Evolutionary conservation across 1,140 invertebrate genomes (phyloP), one percentile per base, ranked within the genome.

Genomic region (Tetraneura akinire): DNA sequence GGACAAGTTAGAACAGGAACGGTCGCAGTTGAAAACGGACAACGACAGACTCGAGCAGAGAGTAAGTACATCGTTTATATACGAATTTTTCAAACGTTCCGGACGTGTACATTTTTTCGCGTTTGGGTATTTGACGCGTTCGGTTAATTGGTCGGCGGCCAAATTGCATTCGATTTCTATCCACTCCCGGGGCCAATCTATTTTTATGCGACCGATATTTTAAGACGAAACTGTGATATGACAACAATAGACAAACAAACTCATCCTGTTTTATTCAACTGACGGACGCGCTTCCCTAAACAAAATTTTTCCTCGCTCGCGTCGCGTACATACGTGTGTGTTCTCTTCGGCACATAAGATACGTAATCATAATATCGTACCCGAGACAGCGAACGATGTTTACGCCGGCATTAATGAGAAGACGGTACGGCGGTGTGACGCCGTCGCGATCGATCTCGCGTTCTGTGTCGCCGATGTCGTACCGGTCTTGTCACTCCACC

Each of bases 11-110:
- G 95, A 97, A 85, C 90, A 89, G 83, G 96, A 97, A 85, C 89
- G 94, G 80, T 91, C 90, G 83, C 90, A 92, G 82, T 88, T 96
- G 84, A 96, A 97, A 87, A 90, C 91, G 83, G 92, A 95, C 83
- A 96, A 93, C 85, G 94, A 96, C 83, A 92, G 92, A 87, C 87
- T 97, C 80, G 96, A 97, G 86, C 90, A 91, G 80, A 95, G 95
- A 91, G 95, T 97, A 86, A 90, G 91, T 81, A 42, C n/a, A n/a
- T n/a, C n/a, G n/a, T n/a, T n/a, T n/a, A n/a, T n/a, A n/a, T 6
- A 14, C 32, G 11, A 53, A 73, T 64, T 64, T 14, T 64, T 64
- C 13, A 71, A 49, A 74, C 49, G 53, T 23, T 37, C 21, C 73
- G 14, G 5, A 8, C 42, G 18, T n/a, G 21, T 53, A 26, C 6